These are phyloP conservation scores for Colinus virginianus DNA, from an alignment of 2,113 vertebrate species.

Conservation along the genomic window DNA sequence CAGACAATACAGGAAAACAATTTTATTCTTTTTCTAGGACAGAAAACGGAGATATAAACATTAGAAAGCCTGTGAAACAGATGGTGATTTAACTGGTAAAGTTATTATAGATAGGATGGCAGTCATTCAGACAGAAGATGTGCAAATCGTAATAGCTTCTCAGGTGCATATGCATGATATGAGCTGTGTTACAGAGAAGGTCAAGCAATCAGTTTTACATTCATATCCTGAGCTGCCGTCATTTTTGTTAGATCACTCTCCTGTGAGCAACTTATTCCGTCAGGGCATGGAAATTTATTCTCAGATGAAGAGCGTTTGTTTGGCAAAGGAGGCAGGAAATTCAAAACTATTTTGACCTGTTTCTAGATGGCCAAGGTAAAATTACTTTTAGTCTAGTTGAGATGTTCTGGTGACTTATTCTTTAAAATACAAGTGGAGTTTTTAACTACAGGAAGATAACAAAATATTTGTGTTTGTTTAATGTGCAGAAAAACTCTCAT, in stretches of 20 bases:
- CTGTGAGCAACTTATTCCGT: conserved; percentile 54
- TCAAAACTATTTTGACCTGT: conserved; percentile 44
- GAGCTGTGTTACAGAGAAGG: conserved; percentile 27
- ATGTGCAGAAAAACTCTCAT: neutral
- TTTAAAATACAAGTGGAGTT: conserved; percentile 16
- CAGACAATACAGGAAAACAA: conserved; percentile 9
- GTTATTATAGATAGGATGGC: conserved; percentile 47
- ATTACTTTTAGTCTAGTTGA: neutral
- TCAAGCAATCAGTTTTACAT: conserved; percentile 62
- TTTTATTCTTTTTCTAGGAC: conserved; percentile 20
- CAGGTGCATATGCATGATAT: conserved; percentile 43
- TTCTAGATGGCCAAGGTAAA: conserved; percentile 31
- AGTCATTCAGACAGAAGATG: conserved; percentile 44
- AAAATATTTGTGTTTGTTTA: neutral
- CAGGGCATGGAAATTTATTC: conserved; percentile 61
- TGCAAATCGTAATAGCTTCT: conserved; percentile 61
- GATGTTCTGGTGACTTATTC: neutral
- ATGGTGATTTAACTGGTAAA: conserved; percentile 62
- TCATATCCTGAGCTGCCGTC: conserved; percentile 39
- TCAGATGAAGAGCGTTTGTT: conserved; percentile 30
- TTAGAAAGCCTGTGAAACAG: conserved; percentile 54
- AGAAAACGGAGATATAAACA: conserved; percentile 49
- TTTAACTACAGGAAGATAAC: neutral
- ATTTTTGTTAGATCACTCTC: conserved; percentile 55
- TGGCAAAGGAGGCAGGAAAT: conserved; percentile 34